These are phyloP conservation scores for Poecilia latipinna DNA, from an alignment of 2,113 vertebrate species.

Conservation along the genomic window DNA sequence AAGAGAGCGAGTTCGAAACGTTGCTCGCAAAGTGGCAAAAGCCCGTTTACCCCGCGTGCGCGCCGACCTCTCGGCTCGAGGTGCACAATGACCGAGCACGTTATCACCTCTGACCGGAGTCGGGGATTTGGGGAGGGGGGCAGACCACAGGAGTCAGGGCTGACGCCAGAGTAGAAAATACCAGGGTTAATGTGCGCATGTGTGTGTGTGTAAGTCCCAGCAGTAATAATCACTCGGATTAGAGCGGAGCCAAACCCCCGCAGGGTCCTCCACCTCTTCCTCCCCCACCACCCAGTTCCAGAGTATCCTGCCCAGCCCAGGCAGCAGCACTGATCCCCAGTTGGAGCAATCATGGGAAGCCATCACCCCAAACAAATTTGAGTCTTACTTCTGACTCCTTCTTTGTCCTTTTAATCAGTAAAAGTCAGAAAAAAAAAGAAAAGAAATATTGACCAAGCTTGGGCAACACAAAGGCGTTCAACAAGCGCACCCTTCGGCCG, in stretches of 20 bases:
- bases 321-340: slow-evolving; percentile 57
- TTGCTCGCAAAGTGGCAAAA: slow-evolving; percentile 56
- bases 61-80: slow-evolving; percentile 59
- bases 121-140: background rate
- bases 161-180: slow-evolving; percentile 72
- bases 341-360: slow-evolving; percentile 59
- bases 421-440: slow-evolving; percentile 42
- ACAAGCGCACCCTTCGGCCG: slow-evolving; percentile 55
- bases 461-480: slow-evolving; percentile 53
- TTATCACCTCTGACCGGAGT: slow-evolving; percentile 71
- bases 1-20: slow-evolving; percentile 20
- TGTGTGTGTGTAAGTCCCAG: slow-evolving; percentile 67
- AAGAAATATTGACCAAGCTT: slow-evolving; percentile 41
- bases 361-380: slow-evolving; percentile 33
- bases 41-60: slow-evolving; percentile 63
- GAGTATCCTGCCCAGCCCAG: slow-evolving; percentile 42
- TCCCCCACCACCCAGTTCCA: background rate
- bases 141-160: slow-evolving; percentile 56
- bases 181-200: slow-evolving; percentile 57
- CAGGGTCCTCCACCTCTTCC: slow-evolving; percentile 46
- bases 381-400: slow-evolving; percentile 16
- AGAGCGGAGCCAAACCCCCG: slow-evolving; percentile 77
- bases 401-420: slow-evolving; percentile 49
- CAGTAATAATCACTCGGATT: slow-evolving; percentile 79
- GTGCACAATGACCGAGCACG: slow-evolving; percentile 47